A percentile compares a stretch with the other conserved stretches of the same genome.
phyloP scores from a whole-genome alignment of 2,888 invertebrate genomes.

The Agrilus biguttatus region DNA sequence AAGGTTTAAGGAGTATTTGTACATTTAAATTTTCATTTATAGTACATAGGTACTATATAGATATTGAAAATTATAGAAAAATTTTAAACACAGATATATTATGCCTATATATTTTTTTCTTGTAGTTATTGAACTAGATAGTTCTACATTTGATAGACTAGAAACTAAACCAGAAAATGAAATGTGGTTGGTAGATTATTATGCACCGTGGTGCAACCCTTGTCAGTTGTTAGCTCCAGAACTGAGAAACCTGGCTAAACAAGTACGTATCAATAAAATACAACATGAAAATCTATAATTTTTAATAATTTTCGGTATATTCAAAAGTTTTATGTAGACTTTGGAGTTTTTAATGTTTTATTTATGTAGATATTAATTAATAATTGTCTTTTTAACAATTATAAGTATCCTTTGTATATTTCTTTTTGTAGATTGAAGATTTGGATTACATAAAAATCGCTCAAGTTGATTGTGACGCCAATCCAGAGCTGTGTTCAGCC shows the following conservation, averaged over 20 bases:
- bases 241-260: constrained; percentile 49
- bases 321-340: no score
- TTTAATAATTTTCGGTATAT: no score
- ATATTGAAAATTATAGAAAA: no score
- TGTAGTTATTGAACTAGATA: constrained; percentile 41
- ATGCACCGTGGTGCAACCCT: constrained; percentile 61
- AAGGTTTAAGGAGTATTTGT: no score
- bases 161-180: constrained; percentile 36
- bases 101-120: constrained; percentile 3
- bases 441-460: constrained; percentile 41
- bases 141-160: constrained; percentile 39
- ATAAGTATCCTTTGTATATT: constrained; percentile 5
- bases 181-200: constrained; percentile 58
- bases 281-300: no score
- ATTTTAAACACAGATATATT: no score
- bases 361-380: neutral
- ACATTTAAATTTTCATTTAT: neutral
- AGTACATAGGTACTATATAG: no score
- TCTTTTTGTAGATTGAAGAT: constrained; percentile 29
- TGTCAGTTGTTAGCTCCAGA: constrained; percentile 55
- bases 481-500: constrained; percentile 39
- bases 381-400: neutral
- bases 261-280: constrained; percentile 17
- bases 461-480: constrained; percentile 50
- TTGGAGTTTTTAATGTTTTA: neutral